Evolutionary conservation across 2,113 vertebrate genomes (phyloP).

Genomic region (Pampusana beccarii): DNA sequence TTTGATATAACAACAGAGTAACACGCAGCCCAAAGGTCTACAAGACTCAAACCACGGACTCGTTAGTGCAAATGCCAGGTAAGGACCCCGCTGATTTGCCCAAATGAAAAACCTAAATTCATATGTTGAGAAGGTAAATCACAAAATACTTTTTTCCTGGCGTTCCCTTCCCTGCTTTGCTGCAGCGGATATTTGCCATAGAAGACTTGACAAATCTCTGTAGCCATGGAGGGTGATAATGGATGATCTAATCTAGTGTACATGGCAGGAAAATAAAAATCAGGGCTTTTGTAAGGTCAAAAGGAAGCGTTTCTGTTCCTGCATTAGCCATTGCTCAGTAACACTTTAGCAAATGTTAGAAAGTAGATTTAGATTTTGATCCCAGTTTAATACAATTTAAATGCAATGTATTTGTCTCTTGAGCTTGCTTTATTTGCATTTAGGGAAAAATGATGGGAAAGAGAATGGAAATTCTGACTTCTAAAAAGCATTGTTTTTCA

Average conservation of each 20-base stretch:
- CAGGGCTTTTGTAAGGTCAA: not conserved
- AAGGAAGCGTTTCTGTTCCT: not conserved
- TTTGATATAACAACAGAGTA: not conserved
- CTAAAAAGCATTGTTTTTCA: not conserved
- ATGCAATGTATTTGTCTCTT: not conserved
- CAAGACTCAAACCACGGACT: not conserved
- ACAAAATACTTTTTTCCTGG: not conserved
- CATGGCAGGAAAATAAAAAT: slow-evolving; percentile 21
- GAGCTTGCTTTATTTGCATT: not conserved
- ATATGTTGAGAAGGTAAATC: not conserved
- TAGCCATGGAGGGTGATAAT: not conserved
- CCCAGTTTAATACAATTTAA: not conserved
- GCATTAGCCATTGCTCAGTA: not conserved
- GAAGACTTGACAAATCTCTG: not conserved
- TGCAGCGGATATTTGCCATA: not conserved
- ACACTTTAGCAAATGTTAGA: not conserved
- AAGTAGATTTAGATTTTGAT: not conserved
- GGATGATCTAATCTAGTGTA: not conserved
- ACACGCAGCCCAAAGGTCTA: not conserved
- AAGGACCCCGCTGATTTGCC: not conserved
- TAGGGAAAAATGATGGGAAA: not conserved
- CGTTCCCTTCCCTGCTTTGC: not conserved
- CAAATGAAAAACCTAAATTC: not conserved
- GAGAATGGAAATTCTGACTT: not conserved
- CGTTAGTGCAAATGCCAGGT: not conserved